phyloP scores from a whole-genome alignment of 2,888 invertebrate genomes.

The Leptinotarsa juncta region DNA sequence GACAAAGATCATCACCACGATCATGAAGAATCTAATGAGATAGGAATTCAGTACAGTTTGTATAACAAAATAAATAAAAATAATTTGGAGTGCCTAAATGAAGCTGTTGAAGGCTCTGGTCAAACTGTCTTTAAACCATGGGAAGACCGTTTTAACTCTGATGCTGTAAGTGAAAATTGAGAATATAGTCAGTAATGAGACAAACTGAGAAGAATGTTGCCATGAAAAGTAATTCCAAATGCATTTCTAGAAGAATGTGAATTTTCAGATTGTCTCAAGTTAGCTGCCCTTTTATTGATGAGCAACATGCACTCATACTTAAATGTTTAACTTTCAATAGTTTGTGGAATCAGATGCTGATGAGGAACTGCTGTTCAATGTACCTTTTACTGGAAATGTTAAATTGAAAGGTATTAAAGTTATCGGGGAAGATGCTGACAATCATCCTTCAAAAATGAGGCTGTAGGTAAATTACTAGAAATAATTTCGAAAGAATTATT shows the following conservation, averaged over 20 bases:
- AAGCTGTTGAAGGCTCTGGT: slow-evolving; percentile 86
- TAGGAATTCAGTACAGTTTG: slow-evolving; percentile 85
- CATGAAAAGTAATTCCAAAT: neutral
- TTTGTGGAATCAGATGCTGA: slow-evolving; percentile 97
- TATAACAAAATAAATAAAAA: slow-evolving; percentile 90
- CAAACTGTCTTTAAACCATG: slow-evolving; percentile 92
- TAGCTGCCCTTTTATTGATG: neutral
- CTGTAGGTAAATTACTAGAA: slow-evolving; percentile 73
- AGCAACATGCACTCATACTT: neutral
- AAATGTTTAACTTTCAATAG: slow-evolving; percentile 66
- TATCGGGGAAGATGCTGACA: slow-evolving; percentile 87
- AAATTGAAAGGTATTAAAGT: slow-evolving; percentile 95
- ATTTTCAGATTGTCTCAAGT: slow-evolving; percentile 7
- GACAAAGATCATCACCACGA: slow-evolving; percentile 72
- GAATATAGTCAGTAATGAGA: neutral
- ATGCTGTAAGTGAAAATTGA: slow-evolving; percentile 71
- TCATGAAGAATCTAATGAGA: slow-evolving; percentile 73
- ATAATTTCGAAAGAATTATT: neutral
- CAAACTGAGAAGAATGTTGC: neutral
- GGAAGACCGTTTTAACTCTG: slow-evolving; percentile 84
- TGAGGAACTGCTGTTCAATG: slow-evolving; percentile 94
- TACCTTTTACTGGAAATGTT: slow-evolving; percentile 95
- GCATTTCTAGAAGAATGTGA: neutral
- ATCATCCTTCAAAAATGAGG: slow-evolving; percentile 88
- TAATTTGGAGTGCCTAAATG: slow-evolving; percentile 92